Percentiles rank a stretch among this genome's conserved stretches.
These are phyloP conservation scores for Lithobates sylvaticus DNA, from an alignment of 2,797 vertebrate species.

Conservation along the genomic window DNA sequence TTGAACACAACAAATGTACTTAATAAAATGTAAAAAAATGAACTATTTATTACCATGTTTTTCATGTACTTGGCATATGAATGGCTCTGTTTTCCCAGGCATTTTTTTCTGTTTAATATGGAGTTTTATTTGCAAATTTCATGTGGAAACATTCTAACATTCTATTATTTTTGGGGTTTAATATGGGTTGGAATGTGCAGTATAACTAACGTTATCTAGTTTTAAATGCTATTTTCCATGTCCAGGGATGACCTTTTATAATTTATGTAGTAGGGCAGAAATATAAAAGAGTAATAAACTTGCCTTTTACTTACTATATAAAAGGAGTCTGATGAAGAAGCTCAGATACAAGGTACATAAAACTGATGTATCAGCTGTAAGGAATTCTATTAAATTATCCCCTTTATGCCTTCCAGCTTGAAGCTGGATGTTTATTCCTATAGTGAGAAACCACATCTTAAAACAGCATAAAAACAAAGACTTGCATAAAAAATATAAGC, in stretches of 20 bases:
- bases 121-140: conserved; percentile 39
- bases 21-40: conserved; percentile 32
- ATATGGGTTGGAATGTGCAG: conserved; percentile 43
- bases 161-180: conserved; percentile 27
- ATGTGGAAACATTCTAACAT: conserved; percentile 54
- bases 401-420: not conserved
- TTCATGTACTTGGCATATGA: conserved; percentile 27
- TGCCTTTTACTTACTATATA: conserved; percentile 17
- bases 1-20: conserved; percentile 32
- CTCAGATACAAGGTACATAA: not conserved
- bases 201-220: conserved; percentile 17
- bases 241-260: conserved; percentile 20
- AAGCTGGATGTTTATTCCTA: not conserved
- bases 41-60: conserved; percentile 5
- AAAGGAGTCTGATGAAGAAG: conserved; percentile 16
- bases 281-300: not conserved
- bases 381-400: not conserved
- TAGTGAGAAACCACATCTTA: not conserved
- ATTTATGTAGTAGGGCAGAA: conserved; percentile 5
- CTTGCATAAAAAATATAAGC: not conserved
- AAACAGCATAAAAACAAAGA: not conserved
- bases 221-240: conserved; percentile 13
- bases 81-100: conserved; percentile 15
- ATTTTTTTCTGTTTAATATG: conserved; percentile 17
- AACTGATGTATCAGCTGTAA: not conserved